Conservation (phyloP, 2,113 vertebrate genomes). For the Pandion haliaetus region DNA sequence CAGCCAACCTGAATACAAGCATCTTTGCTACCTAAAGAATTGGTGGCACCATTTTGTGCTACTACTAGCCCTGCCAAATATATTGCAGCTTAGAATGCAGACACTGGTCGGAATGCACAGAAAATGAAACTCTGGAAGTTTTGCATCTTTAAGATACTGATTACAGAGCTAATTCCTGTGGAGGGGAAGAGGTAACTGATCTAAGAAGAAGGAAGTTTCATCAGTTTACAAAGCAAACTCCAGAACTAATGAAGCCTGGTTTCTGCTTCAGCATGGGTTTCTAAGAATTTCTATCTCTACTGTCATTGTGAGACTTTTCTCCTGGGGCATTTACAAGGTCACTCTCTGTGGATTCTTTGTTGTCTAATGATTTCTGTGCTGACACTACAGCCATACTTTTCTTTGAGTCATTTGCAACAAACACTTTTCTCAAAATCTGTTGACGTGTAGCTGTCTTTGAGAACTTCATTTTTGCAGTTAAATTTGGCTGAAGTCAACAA, state of each 20-base stretch:
- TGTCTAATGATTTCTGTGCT: neutral
- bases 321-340: neutral
- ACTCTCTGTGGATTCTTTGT: neutral
- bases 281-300: neutral
- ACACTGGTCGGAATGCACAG: neutral
- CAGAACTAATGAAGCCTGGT: neutral
- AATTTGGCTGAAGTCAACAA: neutral
- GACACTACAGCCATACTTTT: neutral
- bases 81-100: neutral
- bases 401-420: neutral
- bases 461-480: neutral
- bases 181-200: neutral
- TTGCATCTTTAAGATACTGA: neutral
- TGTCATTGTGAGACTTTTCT: neutral
- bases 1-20: neutral
- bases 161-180: neutral
- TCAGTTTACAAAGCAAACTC: neutral
- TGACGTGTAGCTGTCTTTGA: neutral
- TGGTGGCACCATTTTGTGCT: neutral
- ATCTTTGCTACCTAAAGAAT: neutral
- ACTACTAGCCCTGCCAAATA: neutral
- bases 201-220: neutral
- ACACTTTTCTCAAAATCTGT: neutral
- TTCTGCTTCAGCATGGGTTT: neutral
- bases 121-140: neutral